Base-by-base conservation (phyloP, 2,888 invertebrate genomes). In the Cephus rjabovi region DNA sequence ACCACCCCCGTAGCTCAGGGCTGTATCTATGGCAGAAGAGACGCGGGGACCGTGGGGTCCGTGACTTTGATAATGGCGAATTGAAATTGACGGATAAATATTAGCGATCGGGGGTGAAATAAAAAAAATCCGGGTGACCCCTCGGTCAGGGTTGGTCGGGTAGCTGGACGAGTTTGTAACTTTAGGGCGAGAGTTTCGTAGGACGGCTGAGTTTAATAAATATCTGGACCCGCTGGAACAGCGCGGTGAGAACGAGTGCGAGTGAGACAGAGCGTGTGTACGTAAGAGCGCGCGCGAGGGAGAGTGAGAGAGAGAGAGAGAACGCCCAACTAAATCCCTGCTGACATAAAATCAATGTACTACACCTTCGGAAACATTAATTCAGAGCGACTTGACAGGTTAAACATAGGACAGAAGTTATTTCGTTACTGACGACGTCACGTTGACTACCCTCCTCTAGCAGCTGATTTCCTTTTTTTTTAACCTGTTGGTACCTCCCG, bases 331-430 rank as follows among this genome's bases (percentile, higher is more conserved):
- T 31, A 71, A 71, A 71, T 71, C 71, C 71, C 71, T 33, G 31
- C 31, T 71, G 71, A 71, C 71, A 2, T 71, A 71, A 71, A 71
- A 71, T 71, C 71, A 71, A 71, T 71, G 71, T 33, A 71, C 71
- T 71, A 71, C 71, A 71, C 71, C 30, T 31, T 30, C 71, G 71
- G 15, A 71, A 71, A 71, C 71, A 71, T 71, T 71, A 71, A 71
- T 71, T 71, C 71, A 71, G 71, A 15, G 71, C 33, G 31, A 15
- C 31, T 31, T 31, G 71, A 71, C 71, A 71, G 71, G 31, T 31
- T 71, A 31, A 71, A 71, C 71, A 71, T 23, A 31, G 71, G 31
- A 71, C 71, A 71, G 71, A 71, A 71, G 71, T 6, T 71, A 71
- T 71, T 71, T 31, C 31, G 31, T 12, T 71, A 23, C 56, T 33